Conservation (phyloP, 1,140 invertebrate species). For the Drosophila biarmipes region DNA sequence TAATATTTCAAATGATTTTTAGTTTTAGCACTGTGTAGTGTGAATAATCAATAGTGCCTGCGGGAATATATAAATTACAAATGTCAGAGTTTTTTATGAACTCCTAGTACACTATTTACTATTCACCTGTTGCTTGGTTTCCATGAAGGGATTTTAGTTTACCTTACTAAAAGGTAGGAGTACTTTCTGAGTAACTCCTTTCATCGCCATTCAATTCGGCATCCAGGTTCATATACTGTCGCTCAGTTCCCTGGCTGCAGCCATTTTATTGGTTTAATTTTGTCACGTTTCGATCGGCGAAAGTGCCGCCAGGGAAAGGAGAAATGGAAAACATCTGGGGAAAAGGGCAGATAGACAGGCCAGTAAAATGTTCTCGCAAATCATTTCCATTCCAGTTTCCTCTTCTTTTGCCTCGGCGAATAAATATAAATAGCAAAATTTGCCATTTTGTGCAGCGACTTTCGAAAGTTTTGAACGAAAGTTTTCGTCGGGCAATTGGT, state of each 20-base stretch:
- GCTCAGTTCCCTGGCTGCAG: conserved; percentile 1
- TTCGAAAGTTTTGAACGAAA: conserved; percentile 52
- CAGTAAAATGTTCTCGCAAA: conserved; percentile 50
- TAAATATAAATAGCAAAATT: conserved; percentile 78
- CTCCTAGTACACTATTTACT: background rate
- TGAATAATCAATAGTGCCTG: too few relatives aligned
- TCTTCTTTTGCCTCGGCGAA: conserved; percentile 22
- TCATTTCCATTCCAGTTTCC: conserved; percentile 51
- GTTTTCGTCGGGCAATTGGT: conserved; percentile 31
- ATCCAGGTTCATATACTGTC: conserved; percentile 14
- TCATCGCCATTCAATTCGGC: background rate
- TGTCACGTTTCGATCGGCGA: conserved; percentile 65
- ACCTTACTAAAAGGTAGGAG: background rate
- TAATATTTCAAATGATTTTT: too few relatives aligned
- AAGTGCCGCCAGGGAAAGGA: conserved; percentile 19
- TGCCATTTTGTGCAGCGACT: conserved; percentile 63
- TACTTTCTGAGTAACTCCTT: background rate
- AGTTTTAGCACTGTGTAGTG: too few relatives aligned
- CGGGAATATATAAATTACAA: background rate
- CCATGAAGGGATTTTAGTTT: background rate
- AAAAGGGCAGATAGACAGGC: conserved; percentile 4
- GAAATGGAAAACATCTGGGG: conserved; percentile 1
- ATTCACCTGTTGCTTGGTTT: background rate
- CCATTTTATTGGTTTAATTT: conserved; percentile 66
- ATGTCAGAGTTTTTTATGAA: background rate